A percentile compares a stretch with the other conserved stretches of the same genome.
Conservation (phyloP, 2,888 invertebrate species). For the Empis livida region DNA sequence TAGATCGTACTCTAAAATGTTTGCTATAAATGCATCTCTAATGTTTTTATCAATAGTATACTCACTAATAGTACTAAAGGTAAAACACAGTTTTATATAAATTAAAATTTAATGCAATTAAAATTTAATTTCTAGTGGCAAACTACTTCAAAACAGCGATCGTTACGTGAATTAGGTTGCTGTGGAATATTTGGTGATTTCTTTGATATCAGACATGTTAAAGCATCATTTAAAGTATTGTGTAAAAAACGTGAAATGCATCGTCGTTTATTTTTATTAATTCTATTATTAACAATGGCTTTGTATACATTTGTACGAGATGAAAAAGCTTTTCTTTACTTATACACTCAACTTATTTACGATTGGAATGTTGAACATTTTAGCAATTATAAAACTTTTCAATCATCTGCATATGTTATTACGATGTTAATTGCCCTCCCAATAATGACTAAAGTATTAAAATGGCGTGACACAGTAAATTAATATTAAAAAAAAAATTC, state of each 20-base stretch:
- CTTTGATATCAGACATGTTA: conserved; percentile 55
- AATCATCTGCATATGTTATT: conserved; percentile 56
- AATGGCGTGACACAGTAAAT: conserved; percentile 52
- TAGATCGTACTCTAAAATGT: conserved; percentile 59
- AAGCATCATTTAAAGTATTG: conserved; percentile 48
- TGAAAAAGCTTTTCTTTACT: conserved; percentile 59
- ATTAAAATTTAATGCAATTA: not conserved
- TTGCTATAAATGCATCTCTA: conserved; percentile 51
- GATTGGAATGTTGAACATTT: conserved; percentile 55
- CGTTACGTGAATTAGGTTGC: conserved; percentile 44
- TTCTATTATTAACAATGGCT: conserved; percentile 61
- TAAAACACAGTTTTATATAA: conserved; percentile 11
- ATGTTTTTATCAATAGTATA: conserved; percentile 51
- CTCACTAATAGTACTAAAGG: conserved; percentile 45
- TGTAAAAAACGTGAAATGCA: conserved; percentile 44
- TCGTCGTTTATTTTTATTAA: conserved; percentile 48
- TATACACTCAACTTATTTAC: conserved; percentile 61
- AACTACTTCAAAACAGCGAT: conserved; percentile 49
- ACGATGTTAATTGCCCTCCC: conserved; percentile 59
- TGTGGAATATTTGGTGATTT: conserved; percentile 52
- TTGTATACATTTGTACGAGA: conserved; percentile 75
- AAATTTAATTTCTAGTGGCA: conserved; percentile 40
- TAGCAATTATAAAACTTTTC: conserved; percentile 61
- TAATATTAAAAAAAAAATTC: conserved; percentile 8
- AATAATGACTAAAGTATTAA: conserved; percentile 51